Base-by-base conservation (phyloP, 1,140 invertebrate genomes). In the Battus philenor region DNA sequence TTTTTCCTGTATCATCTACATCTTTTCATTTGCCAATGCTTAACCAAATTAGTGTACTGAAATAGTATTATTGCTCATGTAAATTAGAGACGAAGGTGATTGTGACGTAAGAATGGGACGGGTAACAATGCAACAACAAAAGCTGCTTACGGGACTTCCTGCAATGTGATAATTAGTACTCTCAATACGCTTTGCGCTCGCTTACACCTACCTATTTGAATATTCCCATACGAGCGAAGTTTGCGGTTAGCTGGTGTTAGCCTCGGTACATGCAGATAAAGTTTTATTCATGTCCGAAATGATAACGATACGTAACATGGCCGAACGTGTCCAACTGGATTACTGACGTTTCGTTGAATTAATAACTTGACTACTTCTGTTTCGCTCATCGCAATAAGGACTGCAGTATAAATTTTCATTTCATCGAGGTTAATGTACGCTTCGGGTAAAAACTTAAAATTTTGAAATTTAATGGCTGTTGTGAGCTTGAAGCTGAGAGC, bases 211-310 rank as follows among this genome's bases (percentile, higher is more conserved):
- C 48, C 41, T 41, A 57, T 67, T 65, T 56, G 52, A 68, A 74
- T 67, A 68, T 72, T 68, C 64, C 59, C 63, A 60, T 39, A 29
- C 44, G 50, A 56, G 26, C 47, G 27, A 60, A 62, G 49, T 64
- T 71, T 63, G 57, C 54, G 32, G 53, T 30, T 18, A 54, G 45
- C 60, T 68, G 29, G 13, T 50, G 59, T 68, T 62, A 66, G 54
- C 60, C 58, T 47, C 43, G 50, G 31, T 24, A 38, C 58, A 54
- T 67, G 36, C 36, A 46, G 59, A 55, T 65, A 62, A 55, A 68
- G 69, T 71, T 73, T 73, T 73, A 70, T 69, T 69, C 73, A 70
- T 72, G 63, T 64, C 59, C 58, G 58, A 68, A 74, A 76, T 70
- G 61, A 72, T 70, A 76, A 69, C 59, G 65, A 68, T 61, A 60